Percentiles rank a stretch among this genome's conserved stretches.
Evolutionary conservation across 2,797 vertebrate species (phyloP).

Genomic region (Amblyraja radiata): DNA sequence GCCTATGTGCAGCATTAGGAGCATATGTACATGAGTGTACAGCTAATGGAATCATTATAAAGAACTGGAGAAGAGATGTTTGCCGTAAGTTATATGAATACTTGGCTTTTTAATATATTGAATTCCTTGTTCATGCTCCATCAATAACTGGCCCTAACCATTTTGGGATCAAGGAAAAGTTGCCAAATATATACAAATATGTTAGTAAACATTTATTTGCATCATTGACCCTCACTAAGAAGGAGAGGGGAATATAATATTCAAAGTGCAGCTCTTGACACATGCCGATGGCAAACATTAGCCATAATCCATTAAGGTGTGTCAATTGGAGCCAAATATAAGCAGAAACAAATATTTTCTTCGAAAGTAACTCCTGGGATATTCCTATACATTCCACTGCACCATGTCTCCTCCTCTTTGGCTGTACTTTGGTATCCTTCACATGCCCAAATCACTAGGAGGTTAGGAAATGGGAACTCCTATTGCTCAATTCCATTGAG

Average conservation of each 20-base stretch:
- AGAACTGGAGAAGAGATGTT: slow-evolving; percentile 57
- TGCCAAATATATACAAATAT: not conserved
- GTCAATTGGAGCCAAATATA: not conserved
- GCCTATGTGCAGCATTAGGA: slow-evolving; percentile 52
- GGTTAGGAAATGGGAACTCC: not conserved
- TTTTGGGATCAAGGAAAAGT: not conserved
- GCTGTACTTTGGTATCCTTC: not conserved
- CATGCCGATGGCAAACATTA: not conserved
- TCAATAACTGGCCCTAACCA: not conserved
- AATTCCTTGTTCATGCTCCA: not conserved
- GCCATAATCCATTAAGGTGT: not conserved
- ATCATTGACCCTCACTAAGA: not conserved
- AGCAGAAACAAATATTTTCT: not conserved
- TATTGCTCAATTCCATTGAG: not conserved
- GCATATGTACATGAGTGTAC: slow-evolving; percentile 61
- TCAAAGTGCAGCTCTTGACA: not conserved
- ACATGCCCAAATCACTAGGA: not conserved
- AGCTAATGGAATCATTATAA: slow-evolving; percentile 48
- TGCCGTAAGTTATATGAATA: slow-evolving; percentile 48
- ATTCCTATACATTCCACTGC: not conserved
- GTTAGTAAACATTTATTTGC: not conserved
- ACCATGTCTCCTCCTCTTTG: not conserved
- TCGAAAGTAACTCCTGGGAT: not conserved
- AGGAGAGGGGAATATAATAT: not conserved
- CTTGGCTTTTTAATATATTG: not conserved